Percentiles rank a stretch among this genome's conserved stretches.
These are phyloP conservation scores for Mimas tiliae DNA, from an alignment of 2,888 invertebrate genomes.

Conservation along the genomic window DNA sequence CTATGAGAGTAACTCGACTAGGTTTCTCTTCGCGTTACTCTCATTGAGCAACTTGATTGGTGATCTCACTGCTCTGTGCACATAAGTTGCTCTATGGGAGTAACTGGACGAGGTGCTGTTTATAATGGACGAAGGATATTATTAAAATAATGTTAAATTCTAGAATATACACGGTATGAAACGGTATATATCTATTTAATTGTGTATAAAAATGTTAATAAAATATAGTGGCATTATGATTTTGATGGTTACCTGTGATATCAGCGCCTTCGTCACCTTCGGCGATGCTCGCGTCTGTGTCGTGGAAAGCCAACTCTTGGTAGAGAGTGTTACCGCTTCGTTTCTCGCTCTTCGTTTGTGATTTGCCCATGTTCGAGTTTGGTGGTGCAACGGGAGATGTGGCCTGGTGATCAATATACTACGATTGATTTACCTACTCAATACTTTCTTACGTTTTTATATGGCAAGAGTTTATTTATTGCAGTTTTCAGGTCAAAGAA, in stretches of 20 bases:
- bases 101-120: too few relatives aligned
- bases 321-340: constrained; percentile 95
- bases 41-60: neutral
- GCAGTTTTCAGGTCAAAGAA: too few relatives aligned
- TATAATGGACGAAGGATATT: neutral
- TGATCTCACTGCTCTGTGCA: too few relatives aligned
- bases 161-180: neutral
- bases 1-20: too few relatives aligned
- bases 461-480: too few relatives aligned
- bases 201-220: too few relatives aligned
- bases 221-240: neutral
- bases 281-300: constrained; percentile 93
- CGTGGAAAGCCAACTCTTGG: constrained; percentile 96
- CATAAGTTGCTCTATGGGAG: too few relatives aligned
- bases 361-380: constrained; percentile 61
- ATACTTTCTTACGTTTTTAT: too few relatives aligned
- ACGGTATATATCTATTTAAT: neutral
- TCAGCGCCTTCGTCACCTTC: constrained; percentile 91
- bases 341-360: constrained; percentile 93
- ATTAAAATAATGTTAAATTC: neutral
- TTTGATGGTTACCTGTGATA: constrained; percentile 90
- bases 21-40: too few relatives aligned
- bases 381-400: constrained; percentile 80
- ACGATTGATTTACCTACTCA: too few relatives aligned
- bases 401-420: constrained; percentile 62